These are phyloP conservation scores for Chascanopsetta lugubris DNA, from an alignment of 2,113 vertebrate species.

Conservation along the genomic window DNA sequence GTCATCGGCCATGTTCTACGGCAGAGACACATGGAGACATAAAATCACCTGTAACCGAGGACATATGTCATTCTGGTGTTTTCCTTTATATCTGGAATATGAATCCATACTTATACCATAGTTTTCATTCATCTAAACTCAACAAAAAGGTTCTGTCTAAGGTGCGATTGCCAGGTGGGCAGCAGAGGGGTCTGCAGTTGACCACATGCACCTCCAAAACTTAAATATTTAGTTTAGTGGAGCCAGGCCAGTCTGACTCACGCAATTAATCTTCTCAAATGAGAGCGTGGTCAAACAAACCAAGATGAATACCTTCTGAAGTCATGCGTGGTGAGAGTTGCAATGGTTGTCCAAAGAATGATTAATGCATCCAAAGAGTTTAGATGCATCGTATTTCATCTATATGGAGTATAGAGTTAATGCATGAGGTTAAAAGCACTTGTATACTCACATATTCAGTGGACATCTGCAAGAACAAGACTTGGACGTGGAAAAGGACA, in stretches of 20 bases:
- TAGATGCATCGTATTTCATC: background rate
- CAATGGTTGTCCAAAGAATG: constrained; percentile 3
- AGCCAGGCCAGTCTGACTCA: constrained; percentile 11
- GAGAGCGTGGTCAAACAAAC: constrained; percentile 56
- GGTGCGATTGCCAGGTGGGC: constrained; percentile 4
- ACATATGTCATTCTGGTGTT: too few relatives aligned
- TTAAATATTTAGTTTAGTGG: constrained; percentile 59
- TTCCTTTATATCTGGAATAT: too few relatives aligned
- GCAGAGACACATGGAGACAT: constrained; percentile 34
- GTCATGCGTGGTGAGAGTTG: background rate
- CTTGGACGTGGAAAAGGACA: too few relatives aligned
- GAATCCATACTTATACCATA: too few relatives aligned
- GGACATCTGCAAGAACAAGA: too few relatives aligned
- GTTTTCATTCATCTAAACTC: too few relatives aligned
- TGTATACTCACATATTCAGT: too few relatives aligned
- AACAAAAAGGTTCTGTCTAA: too few relatives aligned
- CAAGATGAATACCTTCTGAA: constrained; percentile 7
- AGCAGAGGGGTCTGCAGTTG: constrained; percentile 12
- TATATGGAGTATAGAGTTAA: too few relatives aligned
- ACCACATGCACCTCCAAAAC: constrained; percentile 31
- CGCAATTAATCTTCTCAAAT: constrained; percentile 49
- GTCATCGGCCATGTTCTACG: constrained; percentile 35
- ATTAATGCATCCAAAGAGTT: background rate
- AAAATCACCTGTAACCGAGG: too few relatives aligned
- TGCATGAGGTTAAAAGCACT: too few relatives aligned